These are phyloP conservation scores for Zaprionus obscuricornis DNA, from an alignment of 2,888 invertebrate genomes.

Conservation along the genomic window DNA sequence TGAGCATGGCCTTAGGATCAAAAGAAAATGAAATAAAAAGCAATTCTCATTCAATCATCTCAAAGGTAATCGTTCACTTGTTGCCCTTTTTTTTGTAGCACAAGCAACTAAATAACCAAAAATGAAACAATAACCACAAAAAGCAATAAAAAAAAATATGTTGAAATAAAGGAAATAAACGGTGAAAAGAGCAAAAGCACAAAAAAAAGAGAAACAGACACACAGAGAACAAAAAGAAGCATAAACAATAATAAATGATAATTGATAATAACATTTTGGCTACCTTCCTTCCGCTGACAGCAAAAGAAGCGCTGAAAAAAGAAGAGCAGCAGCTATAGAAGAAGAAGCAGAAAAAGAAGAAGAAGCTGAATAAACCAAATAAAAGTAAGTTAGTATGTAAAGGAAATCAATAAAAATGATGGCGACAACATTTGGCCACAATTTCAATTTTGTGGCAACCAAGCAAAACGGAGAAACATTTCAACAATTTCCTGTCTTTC, in stretches of 20 bases:
- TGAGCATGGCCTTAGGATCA: no score
- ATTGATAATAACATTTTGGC: slow-evolving; percentile 75
- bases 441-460: slow-evolving; percentile 66
- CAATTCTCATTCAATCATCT: slow-evolving; percentile 9
- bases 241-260: slow-evolving; percentile 72
- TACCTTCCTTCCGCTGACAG: slow-evolving; percentile 69
- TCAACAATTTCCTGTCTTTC: slow-evolving; percentile 62
- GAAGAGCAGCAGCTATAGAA: no score
- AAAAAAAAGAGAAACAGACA: slow-evolving; percentile 7
- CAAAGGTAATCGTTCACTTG: slow-evolving; percentile 10
- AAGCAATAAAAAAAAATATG: neutral
- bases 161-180: slow-evolving; percentile 5
- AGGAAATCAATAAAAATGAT: slow-evolving; percentile 75
- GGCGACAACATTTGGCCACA: slow-evolving; percentile 71
- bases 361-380: slow-evolving; percentile 30
- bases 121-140: neutral
- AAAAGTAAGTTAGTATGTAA: slow-evolving; percentile 44
- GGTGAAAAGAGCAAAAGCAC: neutral
- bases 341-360: no score
- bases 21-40: slow-evolving; percentile 2
- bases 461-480: slow-evolving; percentile 51
- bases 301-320: slow-evolving; percentile 8
- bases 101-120: neutral
- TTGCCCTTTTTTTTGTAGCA: no score
- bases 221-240: slow-evolving; percentile 39